These are phyloP conservation scores for Athalia cordata DNA, from an alignment of 2,888 invertebrate species.

Conservation along the genomic window DNA sequence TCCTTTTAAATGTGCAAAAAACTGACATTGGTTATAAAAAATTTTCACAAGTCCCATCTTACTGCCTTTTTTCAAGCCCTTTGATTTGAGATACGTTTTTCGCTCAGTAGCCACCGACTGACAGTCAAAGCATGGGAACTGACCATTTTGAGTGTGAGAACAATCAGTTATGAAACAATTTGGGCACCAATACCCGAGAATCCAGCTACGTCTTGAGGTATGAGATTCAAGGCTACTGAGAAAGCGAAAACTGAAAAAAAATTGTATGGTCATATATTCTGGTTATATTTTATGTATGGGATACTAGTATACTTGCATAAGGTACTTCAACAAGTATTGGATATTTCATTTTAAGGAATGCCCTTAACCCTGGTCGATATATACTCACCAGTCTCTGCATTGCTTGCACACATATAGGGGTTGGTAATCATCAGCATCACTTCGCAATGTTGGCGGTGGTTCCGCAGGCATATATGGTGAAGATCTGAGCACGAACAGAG, in stretches of 20 bases:
- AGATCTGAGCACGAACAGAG: slow-evolving; percentile 60
- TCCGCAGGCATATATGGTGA: slow-evolving; percentile 60
- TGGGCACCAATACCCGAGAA: slow-evolving; percentile 68
- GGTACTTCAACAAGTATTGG: neutral
- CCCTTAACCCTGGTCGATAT: neutral
- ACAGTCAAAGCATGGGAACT: slow-evolving; percentile 52
- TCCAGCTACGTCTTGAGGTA: slow-evolving; percentile 65
- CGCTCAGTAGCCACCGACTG: slow-evolving; percentile 55
- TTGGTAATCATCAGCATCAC: slow-evolving; percentile 53
- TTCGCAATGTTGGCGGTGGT: slow-evolving; percentile 56
- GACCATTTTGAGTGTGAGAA: slow-evolving; percentile 53
- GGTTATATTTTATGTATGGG: neutral
- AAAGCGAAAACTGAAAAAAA: slow-evolving; percentile 64
- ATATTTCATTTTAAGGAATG: neutral
- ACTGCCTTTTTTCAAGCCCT: slow-evolving; percentile 57
- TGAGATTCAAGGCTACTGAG: slow-evolving; percentile 65
- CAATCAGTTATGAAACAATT: slow-evolving; percentile 62
- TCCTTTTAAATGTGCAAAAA: slow-evolving; percentile 64
- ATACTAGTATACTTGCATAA: neutral
- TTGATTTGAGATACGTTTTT: slow-evolving; percentile 56
- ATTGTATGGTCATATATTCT: neutral
- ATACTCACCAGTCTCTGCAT: slow-evolving; percentile 67
- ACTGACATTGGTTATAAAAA: slow-evolving; percentile 69
- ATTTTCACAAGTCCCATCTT: slow-evolving; percentile 60
- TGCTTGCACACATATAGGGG: slow-evolving; percentile 60